Evolutionary conservation across 1,140 invertebrate genomes (phyloP).

Genomic region (Philopotamus ludificatus): DNA sequence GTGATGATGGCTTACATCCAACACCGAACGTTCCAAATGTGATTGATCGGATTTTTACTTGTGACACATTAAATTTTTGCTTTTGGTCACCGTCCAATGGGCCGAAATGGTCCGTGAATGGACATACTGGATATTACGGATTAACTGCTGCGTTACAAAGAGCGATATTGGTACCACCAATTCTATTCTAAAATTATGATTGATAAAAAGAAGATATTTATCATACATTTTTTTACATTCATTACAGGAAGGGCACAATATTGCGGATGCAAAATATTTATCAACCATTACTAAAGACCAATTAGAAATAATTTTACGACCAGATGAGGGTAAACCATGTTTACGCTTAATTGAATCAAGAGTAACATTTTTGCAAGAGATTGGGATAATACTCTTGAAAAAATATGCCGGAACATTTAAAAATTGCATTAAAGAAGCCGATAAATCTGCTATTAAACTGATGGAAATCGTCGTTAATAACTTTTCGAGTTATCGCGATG

Average conservation of each 20-base stretch:
- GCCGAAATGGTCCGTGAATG: slow-evolving; percentile 70
- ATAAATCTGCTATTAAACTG: slow-evolving; percentile 74
- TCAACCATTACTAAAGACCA: slow-evolving; percentile 69
- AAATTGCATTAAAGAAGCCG: slow-evolving; percentile 72
- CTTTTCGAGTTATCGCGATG: slow-evolving; percentile 86
- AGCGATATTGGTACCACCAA: slow-evolving; percentile 74
- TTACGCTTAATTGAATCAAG: slow-evolving; percentile 77
- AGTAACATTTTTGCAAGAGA: slow-evolving; percentile 74
- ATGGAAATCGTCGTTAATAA: slow-evolving; percentile 75
- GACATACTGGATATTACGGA: slow-evolving; percentile 89
- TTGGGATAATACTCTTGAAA: slow-evolving; percentile 69
- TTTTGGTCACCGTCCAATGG: slow-evolving; percentile 79
- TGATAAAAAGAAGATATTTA: too few species aligned
- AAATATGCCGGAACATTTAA: slow-evolving; percentile 84
- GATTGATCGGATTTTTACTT: slow-evolving; percentile 87
- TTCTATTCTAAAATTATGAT: slow-evolving; percentile 1
- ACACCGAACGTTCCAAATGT: slow-evolving; percentile 65
- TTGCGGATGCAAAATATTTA: slow-evolving; percentile 79
- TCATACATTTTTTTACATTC: too few species aligned
- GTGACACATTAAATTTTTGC: slow-evolving; percentile 92
- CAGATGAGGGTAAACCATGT: slow-evolving; percentile 65
- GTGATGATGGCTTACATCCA: slow-evolving; percentile 73
- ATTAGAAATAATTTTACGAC: slow-evolving; percentile 68
- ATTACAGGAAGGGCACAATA: slow-evolving; percentile 71
- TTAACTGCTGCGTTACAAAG: slow-evolving; percentile 87